A percentile compares a stretch with the other conserved stretches of the same genome.
Conservation (phyloP, 2,888 invertebrate genomes). For the Elysia crispata region DNA sequence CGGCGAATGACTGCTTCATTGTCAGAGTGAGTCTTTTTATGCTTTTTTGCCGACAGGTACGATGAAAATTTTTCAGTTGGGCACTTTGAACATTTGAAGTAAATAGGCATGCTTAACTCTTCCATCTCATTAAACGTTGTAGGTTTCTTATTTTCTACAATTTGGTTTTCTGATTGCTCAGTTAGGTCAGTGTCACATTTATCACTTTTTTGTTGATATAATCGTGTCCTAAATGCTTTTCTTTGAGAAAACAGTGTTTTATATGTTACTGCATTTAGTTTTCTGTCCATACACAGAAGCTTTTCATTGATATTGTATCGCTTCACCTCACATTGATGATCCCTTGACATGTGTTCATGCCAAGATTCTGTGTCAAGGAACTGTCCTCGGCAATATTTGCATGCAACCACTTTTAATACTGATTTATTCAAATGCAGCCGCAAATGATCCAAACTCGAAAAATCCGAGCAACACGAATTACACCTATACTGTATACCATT, state of each 20-base stretch:
- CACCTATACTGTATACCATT: no score
- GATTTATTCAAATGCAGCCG: slow-evolving; percentile 25
- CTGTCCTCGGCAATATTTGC: slow-evolving; percentile 30
- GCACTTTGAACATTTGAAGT: no score
- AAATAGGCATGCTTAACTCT: neutral
- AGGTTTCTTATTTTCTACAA: neutral
- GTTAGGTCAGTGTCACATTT: neutral
- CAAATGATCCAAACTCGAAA: neutral
- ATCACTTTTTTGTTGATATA: neutral
- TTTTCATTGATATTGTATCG: slow-evolving; percentile 12
- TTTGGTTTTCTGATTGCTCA: no score
- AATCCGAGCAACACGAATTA: slow-evolving; percentile 29
- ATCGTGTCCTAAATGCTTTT: no score
- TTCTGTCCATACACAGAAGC: slow-evolving; percentile 22
- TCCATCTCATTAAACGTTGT: neutral
- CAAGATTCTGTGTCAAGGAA: slow-evolving; percentile 33
- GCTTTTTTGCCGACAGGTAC: no score
- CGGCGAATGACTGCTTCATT: slow-evolving; percentile 7
- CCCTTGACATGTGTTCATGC: slow-evolving; percentile 31
- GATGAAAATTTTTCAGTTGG: no score
- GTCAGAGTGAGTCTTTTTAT: no score
- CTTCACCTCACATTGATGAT: neutral
- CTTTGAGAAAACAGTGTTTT: no score
- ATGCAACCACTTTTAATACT: slow-evolving; percentile 32
- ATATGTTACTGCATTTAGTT: neutral